These are phyloP conservation scores for Danio jaintianensis DNA, from an alignment of 2,797 vertebrate species.

Conservation along the genomic window DNA sequence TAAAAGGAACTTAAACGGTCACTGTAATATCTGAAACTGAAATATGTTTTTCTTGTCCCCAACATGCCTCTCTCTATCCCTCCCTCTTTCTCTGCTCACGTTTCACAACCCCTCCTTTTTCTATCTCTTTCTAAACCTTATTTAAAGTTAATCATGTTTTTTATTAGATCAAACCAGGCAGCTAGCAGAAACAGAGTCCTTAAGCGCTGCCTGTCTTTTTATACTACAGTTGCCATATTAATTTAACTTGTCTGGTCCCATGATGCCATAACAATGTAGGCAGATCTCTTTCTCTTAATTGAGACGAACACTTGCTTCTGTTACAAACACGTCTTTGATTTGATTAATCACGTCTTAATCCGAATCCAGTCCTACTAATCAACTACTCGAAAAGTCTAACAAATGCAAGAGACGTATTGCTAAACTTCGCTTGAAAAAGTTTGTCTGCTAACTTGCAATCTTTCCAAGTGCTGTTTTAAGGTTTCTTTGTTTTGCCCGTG, in stretches of 20 bases:
- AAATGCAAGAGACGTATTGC: not conserved
- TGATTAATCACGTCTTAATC: conserved; percentile 1
- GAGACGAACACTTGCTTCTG: conserved; percentile 20
- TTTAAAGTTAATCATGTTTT: conserved; percentile 22
- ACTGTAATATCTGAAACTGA: conserved; percentile 24
- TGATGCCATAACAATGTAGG: conserved; percentile 7
- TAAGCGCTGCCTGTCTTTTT: conserved; percentile 34
- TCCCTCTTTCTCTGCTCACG: not conserved
- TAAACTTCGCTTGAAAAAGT: conserved; percentile 20
- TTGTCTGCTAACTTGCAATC: conserved; percentile 24
- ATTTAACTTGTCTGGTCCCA: not conserved
- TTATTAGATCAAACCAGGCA: conserved; percentile 22
- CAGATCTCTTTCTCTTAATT: not conserved
- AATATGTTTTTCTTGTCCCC: not conserved
- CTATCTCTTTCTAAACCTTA: not conserved
- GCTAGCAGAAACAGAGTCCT: not conserved
- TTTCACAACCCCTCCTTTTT: not conserved
- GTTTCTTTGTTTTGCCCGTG: conserved; percentile 28
- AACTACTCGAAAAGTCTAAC: not conserved
- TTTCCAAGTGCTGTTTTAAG: conserved; percentile 1
- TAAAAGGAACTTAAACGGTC: conserved; percentile 17
- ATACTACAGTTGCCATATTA: conserved; percentile 14
- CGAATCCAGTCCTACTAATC: not conserved
- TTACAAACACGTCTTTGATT: conserved; percentile 13
- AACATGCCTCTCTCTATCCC: conserved; percentile 13